Percentiles rank a stretch among this genome's conserved stretches.
Evolutionary conservation across 2,113 vertebrate genomes (phyloP).

Genomic region (Amblyornis subalaris): DNA sequence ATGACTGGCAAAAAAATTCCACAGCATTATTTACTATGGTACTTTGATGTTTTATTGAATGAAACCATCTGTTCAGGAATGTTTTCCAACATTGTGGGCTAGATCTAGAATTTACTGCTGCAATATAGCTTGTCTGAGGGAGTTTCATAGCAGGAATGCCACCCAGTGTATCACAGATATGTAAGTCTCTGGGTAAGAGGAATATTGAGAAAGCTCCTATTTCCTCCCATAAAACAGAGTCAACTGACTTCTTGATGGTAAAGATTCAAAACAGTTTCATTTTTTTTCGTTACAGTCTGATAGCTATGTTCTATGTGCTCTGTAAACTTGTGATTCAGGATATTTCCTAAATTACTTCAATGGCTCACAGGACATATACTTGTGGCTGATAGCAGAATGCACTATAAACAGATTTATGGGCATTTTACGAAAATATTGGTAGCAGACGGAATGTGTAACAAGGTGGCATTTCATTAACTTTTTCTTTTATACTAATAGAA

Average conservation of each 20-base stretch:
- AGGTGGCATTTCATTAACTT: not conserved
- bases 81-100: not conserved
- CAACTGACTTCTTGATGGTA: not conserved
- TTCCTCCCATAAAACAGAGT: not conserved
- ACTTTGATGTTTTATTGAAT: conserved; percentile 54
- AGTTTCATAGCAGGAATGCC: conserved; percentile 7
- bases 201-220: not conserved
- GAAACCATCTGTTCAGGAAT: conserved; percentile 32
- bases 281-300: not conserved
- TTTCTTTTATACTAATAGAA: not conserved
- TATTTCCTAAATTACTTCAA: not conserved
- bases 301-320: not conserved
- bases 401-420: not conserved
- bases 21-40: conserved; percentile 36
- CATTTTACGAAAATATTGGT: not conserved
- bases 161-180: not conserved
- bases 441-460: not conserved
- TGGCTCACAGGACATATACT: not conserved
- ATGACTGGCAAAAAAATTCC: conserved; percentile 38
- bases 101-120: conserved; percentile 43
- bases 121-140: conserved; percentile 1
- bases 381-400: not conserved
- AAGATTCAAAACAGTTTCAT: not conserved
- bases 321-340: not conserved
- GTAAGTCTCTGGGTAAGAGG: not conserved